These are phyloP conservation scores for Melanotus villosus DNA, from an alignment of 2,888 invertebrate genomes.

Conservation along the genomic window DNA sequence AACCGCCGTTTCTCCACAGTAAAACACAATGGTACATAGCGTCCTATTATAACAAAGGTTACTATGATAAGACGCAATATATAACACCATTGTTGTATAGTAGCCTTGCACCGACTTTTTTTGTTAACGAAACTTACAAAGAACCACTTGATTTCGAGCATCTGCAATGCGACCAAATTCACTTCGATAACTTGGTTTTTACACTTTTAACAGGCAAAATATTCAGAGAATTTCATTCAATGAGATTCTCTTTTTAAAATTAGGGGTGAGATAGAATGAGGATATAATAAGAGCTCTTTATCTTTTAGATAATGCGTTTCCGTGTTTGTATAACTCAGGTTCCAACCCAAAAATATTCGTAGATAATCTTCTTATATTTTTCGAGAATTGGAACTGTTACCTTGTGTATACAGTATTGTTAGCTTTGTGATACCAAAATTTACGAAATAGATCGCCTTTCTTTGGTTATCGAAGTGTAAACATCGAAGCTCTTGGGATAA, in stretches of 20 bases:
- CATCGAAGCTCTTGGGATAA: constrained; percentile 44
- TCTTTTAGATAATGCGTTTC: constrained; percentile 38
- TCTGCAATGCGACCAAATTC: constrained; percentile 13
- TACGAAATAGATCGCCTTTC: constrained; percentile 51
- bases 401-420: constrained; percentile 45
- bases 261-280: background rate
- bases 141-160: constrained; percentile 8
- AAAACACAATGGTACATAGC: constrained; percentile 32
- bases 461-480: constrained; percentile 50
- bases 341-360: constrained; percentile 46
- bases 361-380: constrained; percentile 48
- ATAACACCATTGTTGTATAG: constrained; percentile 22
- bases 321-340: constrained; percentile 47
- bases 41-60: constrained; percentile 33
- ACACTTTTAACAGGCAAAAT: background rate
- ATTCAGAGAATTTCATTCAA: background rate
- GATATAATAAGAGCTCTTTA: background rate
- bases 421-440: constrained; percentile 51
- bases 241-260: background rate
- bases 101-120: constrained; percentile 3
- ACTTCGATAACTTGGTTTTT: too few species aligned
- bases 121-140: constrained; percentile 24
- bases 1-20: constrained; percentile 30
- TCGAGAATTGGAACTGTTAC: constrained; percentile 39
- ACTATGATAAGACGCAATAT: constrained; percentile 37